These are phyloP conservation scores for Mesopsocus fuscifrons DNA, from an alignment of 2,888 invertebrate genomes.

Conservation along the genomic window DNA sequence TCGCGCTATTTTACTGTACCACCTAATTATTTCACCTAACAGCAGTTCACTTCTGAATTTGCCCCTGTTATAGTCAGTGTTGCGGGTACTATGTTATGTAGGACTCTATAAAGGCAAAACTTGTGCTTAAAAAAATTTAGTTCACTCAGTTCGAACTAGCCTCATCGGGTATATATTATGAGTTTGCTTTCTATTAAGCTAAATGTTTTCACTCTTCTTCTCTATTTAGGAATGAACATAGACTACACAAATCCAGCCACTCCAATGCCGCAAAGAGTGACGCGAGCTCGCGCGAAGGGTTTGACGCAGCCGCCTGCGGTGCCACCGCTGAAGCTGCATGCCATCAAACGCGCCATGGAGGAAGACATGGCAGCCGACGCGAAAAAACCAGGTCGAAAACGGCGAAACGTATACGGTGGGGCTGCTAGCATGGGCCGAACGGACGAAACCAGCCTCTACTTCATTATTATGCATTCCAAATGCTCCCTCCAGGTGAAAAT, in stretches of 20 bases:
- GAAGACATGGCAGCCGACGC: constrained; percentile 26
- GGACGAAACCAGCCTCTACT: constrained; percentile 71
- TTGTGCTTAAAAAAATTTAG: too few relatives aligned
- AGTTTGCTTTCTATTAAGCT: too few relatives aligned
- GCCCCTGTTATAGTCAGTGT: too few relatives aligned
- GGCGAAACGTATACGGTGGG: constrained; percentile 19
- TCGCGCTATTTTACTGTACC: too few relatives aligned
- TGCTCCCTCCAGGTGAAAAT: constrained; percentile 1
- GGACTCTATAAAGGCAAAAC: too few relatives aligned
- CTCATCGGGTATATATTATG: too few relatives aligned
- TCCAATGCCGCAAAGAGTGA: constrained; percentile 1
- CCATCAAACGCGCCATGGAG: constrained; percentile 15
- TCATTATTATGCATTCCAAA: constrained; percentile 34
- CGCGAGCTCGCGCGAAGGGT: constrained; percentile 2
- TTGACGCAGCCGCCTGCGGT: background rate
- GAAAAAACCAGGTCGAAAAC: constrained; percentile 29
- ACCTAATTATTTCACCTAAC: too few relatives aligned
- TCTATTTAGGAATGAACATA: too few relatives aligned
- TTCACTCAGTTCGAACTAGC: too few relatives aligned
- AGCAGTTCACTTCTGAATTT: too few relatives aligned
- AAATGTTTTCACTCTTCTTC: too few relatives aligned
- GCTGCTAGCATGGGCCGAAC: constrained; percentile 25
- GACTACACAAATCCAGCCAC: background rate
- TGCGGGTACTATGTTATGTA: too few relatives aligned
- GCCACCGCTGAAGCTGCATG: constrained; percentile 4